Base-by-base conservation (phyloP, 2,113 vertebrate genomes). In the Trochalopteron elliotii region DNA sequence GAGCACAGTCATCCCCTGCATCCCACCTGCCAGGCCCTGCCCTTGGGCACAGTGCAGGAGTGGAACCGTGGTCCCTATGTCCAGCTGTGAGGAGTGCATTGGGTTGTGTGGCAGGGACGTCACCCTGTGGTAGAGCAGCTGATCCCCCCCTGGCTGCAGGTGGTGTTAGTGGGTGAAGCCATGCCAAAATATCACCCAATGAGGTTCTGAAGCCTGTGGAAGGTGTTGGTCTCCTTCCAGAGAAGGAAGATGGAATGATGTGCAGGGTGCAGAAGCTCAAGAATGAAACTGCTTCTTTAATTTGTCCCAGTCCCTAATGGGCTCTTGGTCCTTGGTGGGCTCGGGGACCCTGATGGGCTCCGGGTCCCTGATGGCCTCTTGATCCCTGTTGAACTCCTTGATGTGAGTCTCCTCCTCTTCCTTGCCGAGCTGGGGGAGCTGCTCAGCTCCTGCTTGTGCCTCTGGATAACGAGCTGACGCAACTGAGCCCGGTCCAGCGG, bases 61-160 rank as follows among this genome's bases (percentile, higher is more conserved):
- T 4, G 18, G 37, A 15, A 22, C 21, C 0, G 0, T 7, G 52
- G 28, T 61, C 20, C 31, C 40, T 30, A 24, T 30, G 37, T 53
- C 53, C 4, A 0, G n/a, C n/a, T 37, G 15, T 1, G 4, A 53
- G 30, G n/a, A 76, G 5, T 2, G 3, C 0, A 0, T 2, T 28
- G 25, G 31, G 33, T 0, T 10, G 33, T 37, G 44, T 49, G 22
- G 47, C 2, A 7, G 17, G 21, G n/a, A 40, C 9, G 2, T 27
- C 76, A 59, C 13, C 76, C 44, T 3, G 0, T 25, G 19, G 5
- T 3, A 24, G 57, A 76, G 67, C 75, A 56, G 57, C 44, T 68
- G 56, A 60, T 55, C 47, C 70, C 21, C 9, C 18, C n/a, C n/a
- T 4, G 12, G 68, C 21, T 35, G 17, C 0, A 0, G 39, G 31